Conservation (phyloP, 2,797 vertebrate species). For the Tenualosa ilisha region DNA sequence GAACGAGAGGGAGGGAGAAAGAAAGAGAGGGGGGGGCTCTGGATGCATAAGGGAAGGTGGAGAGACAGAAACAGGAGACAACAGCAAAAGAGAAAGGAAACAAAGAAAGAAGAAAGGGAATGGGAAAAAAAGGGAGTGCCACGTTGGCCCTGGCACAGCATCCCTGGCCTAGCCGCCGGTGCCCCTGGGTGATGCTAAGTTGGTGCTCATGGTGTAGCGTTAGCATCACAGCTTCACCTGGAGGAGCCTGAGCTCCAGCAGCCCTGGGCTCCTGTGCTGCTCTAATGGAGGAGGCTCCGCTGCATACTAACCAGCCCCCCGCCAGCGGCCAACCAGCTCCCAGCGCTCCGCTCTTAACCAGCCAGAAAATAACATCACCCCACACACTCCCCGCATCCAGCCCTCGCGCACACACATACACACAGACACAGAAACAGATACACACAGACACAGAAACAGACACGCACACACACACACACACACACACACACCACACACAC, state of each 20-base stretch:
- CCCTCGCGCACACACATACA: background rate
- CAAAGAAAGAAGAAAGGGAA: background rate
- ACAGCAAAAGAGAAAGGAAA: background rate
- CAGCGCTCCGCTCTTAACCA: background rate
- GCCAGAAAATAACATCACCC: slow-evolving; percentile 8
- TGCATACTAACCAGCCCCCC: slow-evolving; percentile 36
- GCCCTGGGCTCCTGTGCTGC: slow-evolving; percentile 45
- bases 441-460: too few relatives aligned
- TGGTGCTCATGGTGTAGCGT: background rate
- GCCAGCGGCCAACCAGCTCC: background rate
- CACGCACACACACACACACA: too few relatives aligned
- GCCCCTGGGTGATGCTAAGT: slow-evolving; percentile 16
- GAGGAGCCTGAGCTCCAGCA: slow-evolving; percentile 46
- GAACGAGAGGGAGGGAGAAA: background rate
- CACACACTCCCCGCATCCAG: background rate
- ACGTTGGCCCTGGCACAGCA: background rate
- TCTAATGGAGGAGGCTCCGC: slow-evolving; percentile 37
- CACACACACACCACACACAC: background rate
- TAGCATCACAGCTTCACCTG: slow-evolving; percentile 35
- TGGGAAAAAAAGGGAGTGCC: background rate
- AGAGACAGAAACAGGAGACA: background rate
- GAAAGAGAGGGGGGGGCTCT: background rate
- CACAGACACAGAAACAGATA: too few relatives aligned
- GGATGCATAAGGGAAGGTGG: too few relatives aligned
- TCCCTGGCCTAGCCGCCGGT: background rate